phyloP scores from a whole-genome alignment of 2,888 invertebrate genomes.

The Aleiodes leptofemur region DNA sequence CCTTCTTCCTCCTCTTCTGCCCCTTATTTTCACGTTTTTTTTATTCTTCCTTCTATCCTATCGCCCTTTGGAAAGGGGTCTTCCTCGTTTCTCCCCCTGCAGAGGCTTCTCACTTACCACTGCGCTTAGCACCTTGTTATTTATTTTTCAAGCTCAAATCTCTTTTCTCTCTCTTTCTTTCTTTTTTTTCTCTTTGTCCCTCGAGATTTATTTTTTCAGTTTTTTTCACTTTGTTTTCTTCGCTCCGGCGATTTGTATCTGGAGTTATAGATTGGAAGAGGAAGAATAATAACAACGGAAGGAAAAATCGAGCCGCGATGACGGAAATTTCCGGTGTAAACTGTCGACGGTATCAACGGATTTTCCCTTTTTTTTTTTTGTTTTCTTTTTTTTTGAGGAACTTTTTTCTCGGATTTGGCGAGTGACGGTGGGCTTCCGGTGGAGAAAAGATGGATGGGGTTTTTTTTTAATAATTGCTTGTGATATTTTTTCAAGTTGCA shows the following conservation, averaged over 20 bases:
- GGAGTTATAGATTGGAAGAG: not conserved
- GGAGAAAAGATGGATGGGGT: not conserved
- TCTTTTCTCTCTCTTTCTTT: constrained; percentile 44
- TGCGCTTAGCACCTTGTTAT: constrained; percentile 50
- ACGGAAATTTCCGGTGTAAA: constrained; percentile 40
- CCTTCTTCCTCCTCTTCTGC: constrained; percentile 22
- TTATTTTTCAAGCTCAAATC: constrained; percentile 48
- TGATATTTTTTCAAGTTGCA: not conserved
- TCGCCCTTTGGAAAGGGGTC: constrained; percentile 46
- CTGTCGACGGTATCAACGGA: constrained; percentile 35
- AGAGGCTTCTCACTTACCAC: constrained; percentile 45
- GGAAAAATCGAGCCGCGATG: constrained; percentile 14
- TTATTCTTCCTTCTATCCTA: constrained; percentile 50
- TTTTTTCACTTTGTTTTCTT: constrained; percentile 24
- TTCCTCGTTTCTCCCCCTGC: constrained; percentile 11
- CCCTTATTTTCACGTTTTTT: constrained; percentile 7
- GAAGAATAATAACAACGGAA: not conserved
- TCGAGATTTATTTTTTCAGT: constrained; percentile 20
- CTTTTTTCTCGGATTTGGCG: not conserved
- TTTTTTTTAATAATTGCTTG: not conserved
- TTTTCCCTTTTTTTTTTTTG: not conserved
- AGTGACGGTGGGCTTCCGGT: constrained; percentile 10
- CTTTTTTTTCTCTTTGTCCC: constrained; percentile 29
- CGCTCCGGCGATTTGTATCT: constrained; percentile 12
- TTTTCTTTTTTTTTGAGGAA: not conserved